Base-by-base conservation (phyloP, 1,140 invertebrate species). In the Trissolcus basalis region DNA sequence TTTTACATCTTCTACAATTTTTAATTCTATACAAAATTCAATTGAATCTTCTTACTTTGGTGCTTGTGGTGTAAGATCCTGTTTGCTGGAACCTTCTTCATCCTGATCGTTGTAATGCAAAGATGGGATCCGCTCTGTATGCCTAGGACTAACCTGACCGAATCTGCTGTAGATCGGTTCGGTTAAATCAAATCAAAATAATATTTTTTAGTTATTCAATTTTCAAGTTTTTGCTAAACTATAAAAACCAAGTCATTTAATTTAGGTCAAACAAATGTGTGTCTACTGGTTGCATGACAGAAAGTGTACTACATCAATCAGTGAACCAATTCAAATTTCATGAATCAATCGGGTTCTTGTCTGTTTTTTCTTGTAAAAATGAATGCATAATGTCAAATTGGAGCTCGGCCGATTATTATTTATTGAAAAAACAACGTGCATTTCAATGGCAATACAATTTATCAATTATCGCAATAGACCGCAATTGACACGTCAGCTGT, bases 61-160 rank as follows among this genome's bases (percentile, higher is more conserved):
- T 11, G 85, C 82, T 41, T 85, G 50, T 13, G 84, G 85, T 13
- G 78, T 80, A 56, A 41, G 56, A 55, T 86, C 82, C 10, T 43
- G 14, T 68, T 73, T 73, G 36, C 33, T 53, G 55, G 48, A 48
- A 43, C 47, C 63, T 10, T 59, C 50, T 15, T 58, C 60, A 15
- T 53, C 47, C 15, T 72, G 51, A 5, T 75, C 63, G 0, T 81
- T 79, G 44, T 72, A 85, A 65, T 80, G 41, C 36, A 86, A 68
- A 12, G 81, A 13, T 59, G 85, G 85, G 54, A 85, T 76, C 49
- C 83, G 80, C 33, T 85, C 80, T 1, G 67, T 81, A 5, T 80
- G 75, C 59, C 81, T 85, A 35, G 84, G 81, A 47, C 83, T 85
- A 5, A 83, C 79, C 50, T 85, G 84, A 5, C 84, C 83, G 41